These are phyloP conservation scores for Eidolon dupreanum DNA, from an alignment of 2,797 vertebrate genomes.

Conservation along the genomic window DNA sequence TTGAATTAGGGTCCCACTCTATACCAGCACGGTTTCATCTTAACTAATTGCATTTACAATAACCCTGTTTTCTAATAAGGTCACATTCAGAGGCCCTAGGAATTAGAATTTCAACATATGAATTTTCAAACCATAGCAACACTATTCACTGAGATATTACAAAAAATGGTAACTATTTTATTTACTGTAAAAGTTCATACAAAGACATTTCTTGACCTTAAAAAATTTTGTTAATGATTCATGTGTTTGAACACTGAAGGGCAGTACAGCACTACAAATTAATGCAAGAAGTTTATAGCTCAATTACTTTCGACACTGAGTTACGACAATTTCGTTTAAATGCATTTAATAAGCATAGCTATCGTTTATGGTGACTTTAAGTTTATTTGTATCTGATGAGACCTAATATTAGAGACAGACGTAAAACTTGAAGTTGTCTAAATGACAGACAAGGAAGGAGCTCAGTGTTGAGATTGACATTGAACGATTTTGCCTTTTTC, in stretches of 20 bases:
- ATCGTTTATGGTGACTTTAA: neutral
- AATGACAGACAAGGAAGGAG: neutral
- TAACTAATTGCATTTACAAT: neutral
- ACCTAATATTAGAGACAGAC: neutral
- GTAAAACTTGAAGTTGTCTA: neutral
- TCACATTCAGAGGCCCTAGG: neutral
- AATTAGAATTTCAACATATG: neutral
- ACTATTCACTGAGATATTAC: neutral
- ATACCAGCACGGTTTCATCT: neutral
- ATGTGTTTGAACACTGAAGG: slow-evolving; percentile 69
- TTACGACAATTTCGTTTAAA: neutral
- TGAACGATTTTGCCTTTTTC: slow-evolving; percentile 40
- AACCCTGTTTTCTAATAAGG: neutral
- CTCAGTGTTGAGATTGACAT: neutral
- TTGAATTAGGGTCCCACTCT: neutral
- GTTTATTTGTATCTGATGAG: neutral
- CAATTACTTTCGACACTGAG: neutral
- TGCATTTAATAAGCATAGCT: neutral
- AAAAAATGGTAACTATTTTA: neutral
- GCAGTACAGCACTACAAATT: slow-evolving; percentile 69
- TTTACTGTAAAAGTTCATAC: neutral
- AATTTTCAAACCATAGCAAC: neutral
- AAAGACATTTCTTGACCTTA: neutral
- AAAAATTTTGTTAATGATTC: neutral
- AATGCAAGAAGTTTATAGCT: neutral